Conservation (phyloP, 2,797 vertebrate species). For the Poecilia wingei region DNA sequence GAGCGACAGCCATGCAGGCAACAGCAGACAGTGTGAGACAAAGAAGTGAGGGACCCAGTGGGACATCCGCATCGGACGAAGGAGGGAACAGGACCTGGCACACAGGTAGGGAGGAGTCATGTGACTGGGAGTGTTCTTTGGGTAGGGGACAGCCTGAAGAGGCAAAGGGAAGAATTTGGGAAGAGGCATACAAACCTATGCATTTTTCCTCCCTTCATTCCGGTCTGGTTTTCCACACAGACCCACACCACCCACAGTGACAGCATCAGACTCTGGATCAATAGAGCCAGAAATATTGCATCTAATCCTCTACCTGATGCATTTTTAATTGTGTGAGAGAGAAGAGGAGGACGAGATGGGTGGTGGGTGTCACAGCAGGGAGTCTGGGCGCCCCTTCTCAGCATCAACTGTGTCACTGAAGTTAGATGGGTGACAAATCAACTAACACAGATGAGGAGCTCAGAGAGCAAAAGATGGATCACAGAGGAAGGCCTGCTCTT, state of each 20-base stretch:
- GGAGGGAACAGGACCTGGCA: constrained; percentile 82
- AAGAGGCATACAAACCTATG: constrained; percentile 25
- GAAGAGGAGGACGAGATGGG: constrained; percentile 37
- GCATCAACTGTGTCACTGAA: background rate
- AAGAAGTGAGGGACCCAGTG: constrained; percentile 31
- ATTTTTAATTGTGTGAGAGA: constrained; percentile 80
- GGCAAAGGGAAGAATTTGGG: constrained; percentile 20
- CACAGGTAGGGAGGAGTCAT: constrained; percentile 80
- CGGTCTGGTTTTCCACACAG: constrained; percentile 29
- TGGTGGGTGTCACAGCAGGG: constrained; percentile 41
- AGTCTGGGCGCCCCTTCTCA: constrained; percentile 14
- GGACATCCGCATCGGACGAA: constrained; percentile 15
- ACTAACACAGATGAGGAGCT: constrained; percentile 42
- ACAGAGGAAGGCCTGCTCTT: background rate
- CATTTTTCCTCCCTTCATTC: constrained; percentile 42
- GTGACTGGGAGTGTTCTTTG: constrained; percentile 55
- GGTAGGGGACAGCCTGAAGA: constrained; percentile 42
- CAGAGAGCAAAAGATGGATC: constrained; percentile 15
- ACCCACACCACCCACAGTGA: constrained; percentile 67
- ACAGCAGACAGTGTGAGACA: constrained; percentile 47
- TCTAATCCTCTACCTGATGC: constrained; percentile 80
- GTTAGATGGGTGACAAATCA: constrained; percentile 42
- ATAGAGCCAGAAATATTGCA: constrained; percentile 72
- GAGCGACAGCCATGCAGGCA: constrained; percentile 31
- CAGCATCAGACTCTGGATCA: constrained; percentile 82